Conservation (phyloP, 2,113 vertebrate genomes). For the Himantopus leucocephalus region DNA sequence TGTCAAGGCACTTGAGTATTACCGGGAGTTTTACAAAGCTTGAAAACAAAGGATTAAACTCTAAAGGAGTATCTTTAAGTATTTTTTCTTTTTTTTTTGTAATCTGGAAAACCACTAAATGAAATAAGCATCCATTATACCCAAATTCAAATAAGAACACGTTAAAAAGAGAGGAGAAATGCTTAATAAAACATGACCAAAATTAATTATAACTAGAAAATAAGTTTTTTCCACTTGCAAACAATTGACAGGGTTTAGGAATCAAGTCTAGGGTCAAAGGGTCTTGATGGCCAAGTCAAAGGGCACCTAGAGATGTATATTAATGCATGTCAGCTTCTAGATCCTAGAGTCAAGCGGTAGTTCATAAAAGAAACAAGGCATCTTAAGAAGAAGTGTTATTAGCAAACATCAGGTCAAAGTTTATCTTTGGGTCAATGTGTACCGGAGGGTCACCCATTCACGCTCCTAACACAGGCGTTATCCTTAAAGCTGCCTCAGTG, state of each 20-base stretch:
- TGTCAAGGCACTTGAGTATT: neutral
- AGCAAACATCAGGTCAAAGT: constrained; percentile 85
- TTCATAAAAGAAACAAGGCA: constrained; percentile 73
- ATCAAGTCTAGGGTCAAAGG: constrained; percentile 70
- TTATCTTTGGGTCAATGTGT: constrained; percentile 86
- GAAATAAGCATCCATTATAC: neutral
- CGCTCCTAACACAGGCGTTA: neutral
- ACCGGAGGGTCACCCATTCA: constrained; percentile 4
- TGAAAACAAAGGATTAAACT: constrained; percentile 20
- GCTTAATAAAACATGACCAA: constrained; percentile 13
- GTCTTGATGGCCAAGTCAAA: constrained; percentile 66
- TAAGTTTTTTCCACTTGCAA: constrained; percentile 59
- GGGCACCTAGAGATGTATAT: constrained; percentile 63
- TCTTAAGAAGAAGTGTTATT: constrained; percentile 76
- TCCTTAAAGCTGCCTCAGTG: neutral
- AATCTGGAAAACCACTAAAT: neutral
- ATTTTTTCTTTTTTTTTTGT: neutral
- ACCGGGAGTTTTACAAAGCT: neutral
- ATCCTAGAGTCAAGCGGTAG: constrained; percentile 70
- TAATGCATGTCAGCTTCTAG: constrained; percentile 71
- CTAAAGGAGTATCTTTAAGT: neutral
- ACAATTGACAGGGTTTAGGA: constrained; percentile 57
- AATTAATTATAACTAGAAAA: constrained; percentile 52
- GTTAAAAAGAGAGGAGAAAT: neutral
- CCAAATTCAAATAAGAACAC: neutral